A percentile compares a stretch with the other conserved stretches of the same genome.
phyloP scores from a whole-genome alignment of 2,113 vertebrate species.

The Myanophis thanlyinensis region DNA sequence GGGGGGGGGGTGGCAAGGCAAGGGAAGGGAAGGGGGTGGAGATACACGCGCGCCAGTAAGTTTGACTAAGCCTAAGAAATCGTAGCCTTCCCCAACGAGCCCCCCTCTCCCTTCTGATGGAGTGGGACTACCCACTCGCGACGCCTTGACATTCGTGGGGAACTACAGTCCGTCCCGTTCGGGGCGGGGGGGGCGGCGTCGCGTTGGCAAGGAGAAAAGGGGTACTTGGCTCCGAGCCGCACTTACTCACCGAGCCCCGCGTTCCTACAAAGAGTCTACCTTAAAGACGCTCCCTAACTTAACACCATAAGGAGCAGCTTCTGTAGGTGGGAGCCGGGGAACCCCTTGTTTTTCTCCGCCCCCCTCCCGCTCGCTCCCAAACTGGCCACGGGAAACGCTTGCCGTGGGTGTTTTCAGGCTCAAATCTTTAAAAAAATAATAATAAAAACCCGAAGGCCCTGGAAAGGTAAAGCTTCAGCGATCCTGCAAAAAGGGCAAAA shows the following conservation, averaged over 20 bases:
- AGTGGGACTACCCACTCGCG: slow-evolving; percentile 28
- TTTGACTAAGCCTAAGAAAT: slow-evolving; percentile 65
- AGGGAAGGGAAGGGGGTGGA: slow-evolving; percentile 18
- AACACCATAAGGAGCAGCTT: slow-evolving; percentile 29
- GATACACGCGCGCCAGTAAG: slow-evolving; percentile 35
- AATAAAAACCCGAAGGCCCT: too few relatives aligned
- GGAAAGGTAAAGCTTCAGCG: not conserved
- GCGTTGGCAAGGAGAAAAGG: not conserved
- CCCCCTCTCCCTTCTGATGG: slow-evolving; percentile 53
- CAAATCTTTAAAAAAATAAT: not conserved
- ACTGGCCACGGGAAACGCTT: not conserved
- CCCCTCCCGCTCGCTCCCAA: not conserved
- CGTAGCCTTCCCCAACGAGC: slow-evolving; percentile 16
- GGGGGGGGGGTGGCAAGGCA: too few relatives aligned
- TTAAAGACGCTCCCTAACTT: not conserved
- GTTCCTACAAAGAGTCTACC: slow-evolving; percentile 19
- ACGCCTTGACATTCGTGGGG: not conserved
- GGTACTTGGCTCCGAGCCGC: not conserved
- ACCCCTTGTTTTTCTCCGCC: slow-evolving; percentile 2
- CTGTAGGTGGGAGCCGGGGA: slow-evolving; percentile 45
- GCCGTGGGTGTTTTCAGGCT: not conserved
- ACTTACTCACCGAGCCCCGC: slow-evolving; percentile 4
- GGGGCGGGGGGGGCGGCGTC: not conserved
- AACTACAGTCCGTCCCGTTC: not conserved
- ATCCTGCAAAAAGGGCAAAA: not conserved